These are phyloP conservation scores for Zalophus californianus DNA, from an alignment of 2,797 vertebrate species.

Conservation along the genomic window DNA sequence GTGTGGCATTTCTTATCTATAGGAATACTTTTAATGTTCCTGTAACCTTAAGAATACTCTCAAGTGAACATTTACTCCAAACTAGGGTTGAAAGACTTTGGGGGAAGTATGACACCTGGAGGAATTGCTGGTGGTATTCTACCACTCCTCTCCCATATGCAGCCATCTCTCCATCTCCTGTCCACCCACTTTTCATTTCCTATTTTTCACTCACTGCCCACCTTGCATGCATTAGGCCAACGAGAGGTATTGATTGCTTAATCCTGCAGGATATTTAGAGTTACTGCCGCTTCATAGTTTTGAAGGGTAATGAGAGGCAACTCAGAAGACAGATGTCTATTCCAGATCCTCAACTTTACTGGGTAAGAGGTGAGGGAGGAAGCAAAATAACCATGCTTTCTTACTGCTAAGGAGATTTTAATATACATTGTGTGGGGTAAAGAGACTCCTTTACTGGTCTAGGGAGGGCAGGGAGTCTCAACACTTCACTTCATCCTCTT, in stretches of 20 bases:
- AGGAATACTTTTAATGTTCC: neutral
- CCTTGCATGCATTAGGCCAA: conserved; percentile 3
- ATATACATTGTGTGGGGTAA: neutral
- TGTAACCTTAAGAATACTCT: conserved; percentile 6
- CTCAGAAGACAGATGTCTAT: conserved; percentile 36
- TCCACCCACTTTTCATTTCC: conserved; percentile 22
- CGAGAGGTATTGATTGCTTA: conserved; percentile 32
- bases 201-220: conserved; percentile 6
- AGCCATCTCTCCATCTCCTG: conserved; percentile 15
- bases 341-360: conserved; percentile 9
- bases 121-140: neutral
- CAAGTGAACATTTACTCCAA: conserved; percentile 25
- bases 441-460: conserved; percentile 7
- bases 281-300: conserved; percentile 50
- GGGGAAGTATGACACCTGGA: neutral
- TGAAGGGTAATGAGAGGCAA: conserved; percentile 23
- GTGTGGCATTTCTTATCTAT: conserved; percentile 24
- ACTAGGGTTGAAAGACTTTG: neutral
- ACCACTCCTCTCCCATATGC: neutral
- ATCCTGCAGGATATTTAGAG: conserved; percentile 19
- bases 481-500: conserved; percentile 43
- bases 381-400: conserved; percentile 37
- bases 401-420: conserved; percentile 45
- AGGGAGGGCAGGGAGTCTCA: neutral
- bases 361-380: conserved; percentile 31